Percentiles rank a stretch among this genome's conserved stretches.
Evolutionary conservation across 2,888 invertebrate genomes (phyloP).

Genomic region (Autographa gamma): DNA sequence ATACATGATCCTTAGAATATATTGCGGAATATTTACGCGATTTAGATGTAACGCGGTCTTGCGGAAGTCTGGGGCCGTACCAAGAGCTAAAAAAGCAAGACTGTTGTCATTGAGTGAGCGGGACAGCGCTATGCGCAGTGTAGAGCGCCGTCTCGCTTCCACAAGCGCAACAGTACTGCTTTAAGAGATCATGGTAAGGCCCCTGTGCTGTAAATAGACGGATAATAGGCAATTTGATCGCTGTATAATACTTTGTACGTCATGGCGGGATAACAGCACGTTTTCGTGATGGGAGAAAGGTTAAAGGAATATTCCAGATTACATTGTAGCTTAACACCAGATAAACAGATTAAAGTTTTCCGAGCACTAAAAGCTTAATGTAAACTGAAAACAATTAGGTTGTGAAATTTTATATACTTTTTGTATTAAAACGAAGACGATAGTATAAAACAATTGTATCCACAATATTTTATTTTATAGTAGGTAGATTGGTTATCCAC

Average conservation of each 20-base stretch:
- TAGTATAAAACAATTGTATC: too few relatives aligned
- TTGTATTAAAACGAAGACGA: too few relatives aligned
- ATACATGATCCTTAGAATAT: constrained; percentile 46
- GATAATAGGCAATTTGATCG: constrained; percentile 30
- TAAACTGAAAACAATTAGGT: neutral
- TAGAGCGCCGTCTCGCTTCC: too few relatives aligned
- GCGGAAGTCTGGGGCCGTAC: constrained; percentile 7
- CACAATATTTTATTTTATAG: too few relatives aligned
- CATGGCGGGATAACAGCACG: neutral
- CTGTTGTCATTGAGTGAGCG: too few relatives aligned
- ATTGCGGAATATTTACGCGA: constrained; percentile 14
- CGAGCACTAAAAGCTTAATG: neutral
- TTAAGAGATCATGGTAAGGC: too few relatives aligned
- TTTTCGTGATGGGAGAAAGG: neutral
- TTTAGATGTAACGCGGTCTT: constrained; percentile 33
- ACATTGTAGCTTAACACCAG: constrained; percentile 1
- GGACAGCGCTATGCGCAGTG: too few relatives aligned
- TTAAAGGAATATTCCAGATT: neutral
- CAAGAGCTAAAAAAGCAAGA: too few relatives aligned
- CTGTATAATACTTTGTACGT: neutral
- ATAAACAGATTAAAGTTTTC: neutral
- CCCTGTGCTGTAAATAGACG: constrained; percentile 23
- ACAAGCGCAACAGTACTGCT: too few relatives aligned
- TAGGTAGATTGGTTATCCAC: too few relatives aligned
- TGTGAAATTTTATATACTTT: neutral